Evolutionary conservation across 2,797 vertebrate genomes (phyloP).

Genomic region (Clarias pachynema): DNA sequence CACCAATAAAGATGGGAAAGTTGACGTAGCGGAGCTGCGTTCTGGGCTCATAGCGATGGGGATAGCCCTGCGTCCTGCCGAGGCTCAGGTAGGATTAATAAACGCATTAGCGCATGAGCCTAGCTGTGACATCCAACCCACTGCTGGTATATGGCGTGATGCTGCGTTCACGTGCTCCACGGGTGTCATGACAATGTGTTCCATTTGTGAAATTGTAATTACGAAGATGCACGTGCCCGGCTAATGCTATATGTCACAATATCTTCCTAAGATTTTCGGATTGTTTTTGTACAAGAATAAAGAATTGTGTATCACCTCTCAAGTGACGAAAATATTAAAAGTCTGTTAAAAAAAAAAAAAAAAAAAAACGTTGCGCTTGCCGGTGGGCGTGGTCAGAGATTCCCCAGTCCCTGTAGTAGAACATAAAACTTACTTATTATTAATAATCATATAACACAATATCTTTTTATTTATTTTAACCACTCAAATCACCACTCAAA

Average conservation of each 20-base stretch:
- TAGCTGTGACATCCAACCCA: background rate
- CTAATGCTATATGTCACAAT: background rate
- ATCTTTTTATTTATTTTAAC: too few relatives aligned
- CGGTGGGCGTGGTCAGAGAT: conserved; percentile 2
- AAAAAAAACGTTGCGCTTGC: background rate
- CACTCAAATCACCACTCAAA: background rate
- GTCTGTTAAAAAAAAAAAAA: too few relatives aligned
- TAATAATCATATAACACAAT: background rate
- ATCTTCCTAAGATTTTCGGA: background rate
- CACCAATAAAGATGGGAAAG: conserved; percentile 86
- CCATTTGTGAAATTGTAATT: background rate
- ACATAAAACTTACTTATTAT: too few relatives aligned
- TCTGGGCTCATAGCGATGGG: conserved; percentile 84
- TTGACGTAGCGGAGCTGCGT: conserved; percentile 88
- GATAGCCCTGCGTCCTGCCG: conserved; percentile 82
- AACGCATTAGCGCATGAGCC: background rate
- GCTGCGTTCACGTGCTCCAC: background rate
- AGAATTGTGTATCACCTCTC: background rate
- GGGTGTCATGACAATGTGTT: background rate
- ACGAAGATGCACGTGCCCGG: background rate
- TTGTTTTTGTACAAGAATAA: background rate
- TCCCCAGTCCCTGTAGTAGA: background rate
- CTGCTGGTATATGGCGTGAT: background rate
- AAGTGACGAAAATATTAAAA: background rate
- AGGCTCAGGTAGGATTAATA: conserved; percentile 80